Base-by-base conservation (phyloP, 2,797 vertebrate genomes). In the Gymnothorax javanicus region DNA sequence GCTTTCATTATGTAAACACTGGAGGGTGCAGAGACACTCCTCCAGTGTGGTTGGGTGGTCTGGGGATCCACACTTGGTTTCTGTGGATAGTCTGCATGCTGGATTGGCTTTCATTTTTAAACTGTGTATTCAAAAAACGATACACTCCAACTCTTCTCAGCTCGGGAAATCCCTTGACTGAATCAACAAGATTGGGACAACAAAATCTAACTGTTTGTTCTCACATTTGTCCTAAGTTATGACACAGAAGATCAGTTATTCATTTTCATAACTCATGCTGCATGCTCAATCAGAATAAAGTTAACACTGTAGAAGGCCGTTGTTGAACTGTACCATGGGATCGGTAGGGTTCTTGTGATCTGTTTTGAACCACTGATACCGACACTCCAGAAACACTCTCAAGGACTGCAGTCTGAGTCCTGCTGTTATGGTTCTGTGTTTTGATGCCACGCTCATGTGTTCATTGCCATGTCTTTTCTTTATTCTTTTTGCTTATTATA, bases 1-100 rank as follows among this genome's bases (percentile, higher is more conserved):
- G 4, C 52, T 81, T 54, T 56, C 50, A 54, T 81, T 23, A 81
- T n/a, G 77, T 81, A 81, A 81, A 81, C 77, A 17, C n/a, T 52
- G 23, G 50, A 23, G 52, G 43, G 59, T 86, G 52, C 17, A 54
- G 17, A 83, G 54, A 83, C 27, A 15, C 52, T 83, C 54, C 25
- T 73, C 56, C 62, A 33, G 79, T 9, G 27, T 6, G 9, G n/a
- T 56, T 87, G 86, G 86, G 86, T 83, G 86, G 81, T 83, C 81
- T 25, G 17, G 25, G 62, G 11, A 43, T 11, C 15, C 54, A 17
- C 33, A 54, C n/a, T 59, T 12, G 27, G 15, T 82, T 25, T 67
- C 33, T 57, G 17, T 56, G 60, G 60, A 71, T 69, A 58, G 11
- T 17, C 20, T 6, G 20, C 62, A 52, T 57, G 12, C 57, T 59